Percentiles rank a stretch among this genome's conserved stretches.
These are phyloP conservation scores for Thysanoteuthis rhombus DNA, from an alignment of 2,888 invertebrate genomes.

Conservation along the genomic window DNA sequence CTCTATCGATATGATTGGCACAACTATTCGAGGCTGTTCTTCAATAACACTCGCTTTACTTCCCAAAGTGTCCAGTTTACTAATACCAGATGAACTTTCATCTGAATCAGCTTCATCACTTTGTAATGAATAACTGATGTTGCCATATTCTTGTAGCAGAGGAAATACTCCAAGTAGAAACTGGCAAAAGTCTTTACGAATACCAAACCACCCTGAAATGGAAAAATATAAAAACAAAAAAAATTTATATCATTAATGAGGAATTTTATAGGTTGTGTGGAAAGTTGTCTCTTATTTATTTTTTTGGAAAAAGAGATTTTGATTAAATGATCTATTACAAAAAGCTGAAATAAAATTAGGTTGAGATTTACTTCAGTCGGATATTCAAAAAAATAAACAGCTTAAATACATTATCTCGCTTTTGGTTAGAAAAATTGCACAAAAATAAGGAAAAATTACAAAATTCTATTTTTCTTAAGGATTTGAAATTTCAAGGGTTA, in stretches of 20 bases:
- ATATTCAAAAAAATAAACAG: too few relatives aligned
- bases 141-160: constrained; percentile 95
- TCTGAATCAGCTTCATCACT: constrained; percentile 42
- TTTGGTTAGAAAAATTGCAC: too few relatives aligned
- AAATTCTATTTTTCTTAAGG: too few relatives aligned
- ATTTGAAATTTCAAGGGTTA: too few relatives aligned
- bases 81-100: constrained; percentile 32
- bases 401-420: too few relatives aligned
- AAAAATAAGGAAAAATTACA: too few relatives aligned
- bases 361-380: too few relatives aligned
- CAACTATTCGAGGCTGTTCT: constrained; percentile 69
- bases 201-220: constrained; percentile 96
- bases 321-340: too few relatives aligned
- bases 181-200: constrained; percentile 95
- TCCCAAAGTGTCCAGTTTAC: constrained; percentile 36
- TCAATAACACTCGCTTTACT: constrained; percentile 71
- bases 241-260: too few relatives aligned
- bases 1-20: constrained; percentile 62
- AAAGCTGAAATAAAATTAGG: too few relatives aligned
- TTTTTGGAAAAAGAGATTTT: too few relatives aligned
- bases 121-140: constrained; percentile 83
- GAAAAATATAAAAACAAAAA: neutral
- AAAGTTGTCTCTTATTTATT: neutral
- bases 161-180: constrained; percentile 95
- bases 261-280: neutral